Base-by-base conservation (phyloP, 2,113 vertebrate genomes). In the Cyprinodon tularosa region DNA sequence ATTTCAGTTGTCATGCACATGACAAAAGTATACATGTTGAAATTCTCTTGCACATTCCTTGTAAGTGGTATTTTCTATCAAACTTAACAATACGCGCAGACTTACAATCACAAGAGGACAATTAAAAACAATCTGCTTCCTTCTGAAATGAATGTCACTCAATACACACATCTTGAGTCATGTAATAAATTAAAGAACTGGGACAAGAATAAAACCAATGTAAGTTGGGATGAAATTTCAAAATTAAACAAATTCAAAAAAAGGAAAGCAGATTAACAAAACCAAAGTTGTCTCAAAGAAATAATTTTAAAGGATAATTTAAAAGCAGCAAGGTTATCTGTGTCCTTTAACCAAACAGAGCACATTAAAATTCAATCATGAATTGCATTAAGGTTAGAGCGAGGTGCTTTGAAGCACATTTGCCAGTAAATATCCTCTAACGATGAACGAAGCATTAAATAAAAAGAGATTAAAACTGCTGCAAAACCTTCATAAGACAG, bases 401-500 rank as follows among this genome's bases (percentile, higher is more conserved):
- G 50, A 57, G 50, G 8, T 15, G 7, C 50, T 57, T 20, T 57
- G 50, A 57, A n/a, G 20, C n/a, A 40, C 10, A n/a, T 65, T 44
- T n/a, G 9, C 15, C 40, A 65, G 17, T 57, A 44, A n/a, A 42
- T 6, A 14, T 22, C 50, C 50, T 57, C 50, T 20, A 65, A 65
- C 42, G 36, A 4, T 29, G 60, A 36, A 37, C 29, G 1, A 20
- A 65, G 17, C n/a, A n/a, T 8, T n/a, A 66, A 44, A 66, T 12
- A 45, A 45, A 39, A 44, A 22, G 1, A 22, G 4, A n/a, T 11
- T 20, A 20, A 39, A 62, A 62, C 36, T 14, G 36, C 38, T n/a
- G 39, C 29, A 44, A 42, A 44, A 57, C 50, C 50, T 57, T 57
- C 50, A 57, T n/a, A 57, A 20, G 63, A 37, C 95, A 96, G 95